These are phyloP conservation scores for Ictalurus furcatus DNA, from an alignment of 2,113 vertebrate genomes.

Conservation along the genomic window DNA sequence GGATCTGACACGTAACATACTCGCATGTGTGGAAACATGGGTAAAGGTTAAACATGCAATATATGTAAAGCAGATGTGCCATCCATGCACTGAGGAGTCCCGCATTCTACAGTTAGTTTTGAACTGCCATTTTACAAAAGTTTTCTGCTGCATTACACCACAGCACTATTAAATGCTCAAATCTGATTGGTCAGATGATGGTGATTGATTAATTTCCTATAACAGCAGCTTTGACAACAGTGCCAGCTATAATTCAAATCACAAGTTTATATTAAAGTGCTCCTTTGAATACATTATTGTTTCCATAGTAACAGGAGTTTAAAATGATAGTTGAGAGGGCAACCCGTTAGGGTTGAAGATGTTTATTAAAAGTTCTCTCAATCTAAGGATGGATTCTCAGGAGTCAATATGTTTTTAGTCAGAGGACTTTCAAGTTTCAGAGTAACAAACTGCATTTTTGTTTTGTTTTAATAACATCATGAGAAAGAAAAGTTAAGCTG, in stretches of 20 bases:
- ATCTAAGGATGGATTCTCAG: background rate
- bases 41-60: background rate
- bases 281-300: background rate
- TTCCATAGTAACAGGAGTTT: background rate
- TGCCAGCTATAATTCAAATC: background rate
- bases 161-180: background rate
- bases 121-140: background rate
- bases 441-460: background rate
- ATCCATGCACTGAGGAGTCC: background rate
- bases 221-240: too few species aligned
- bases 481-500: background rate
- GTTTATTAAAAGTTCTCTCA: background rate
- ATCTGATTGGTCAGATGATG: background rate
- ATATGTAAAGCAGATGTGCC: background rate
- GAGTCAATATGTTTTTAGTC: background rate
- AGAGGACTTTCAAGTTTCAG: background rate
- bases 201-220: background rate
- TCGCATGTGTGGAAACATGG: too few species aligned
- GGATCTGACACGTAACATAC: background rate
- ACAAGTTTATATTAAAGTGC: background rate
- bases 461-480: background rate
- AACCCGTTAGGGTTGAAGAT: background rate
- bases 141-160: background rate
- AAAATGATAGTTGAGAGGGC: background rate
- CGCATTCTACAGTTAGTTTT: background rate